A percentile compares a stretch with the other conserved stretches of the same genome.
These are phyloP conservation scores for Halocaridina rubra DNA, from an alignment of 2,888 invertebrate species.

Conservation along the genomic window DNA sequence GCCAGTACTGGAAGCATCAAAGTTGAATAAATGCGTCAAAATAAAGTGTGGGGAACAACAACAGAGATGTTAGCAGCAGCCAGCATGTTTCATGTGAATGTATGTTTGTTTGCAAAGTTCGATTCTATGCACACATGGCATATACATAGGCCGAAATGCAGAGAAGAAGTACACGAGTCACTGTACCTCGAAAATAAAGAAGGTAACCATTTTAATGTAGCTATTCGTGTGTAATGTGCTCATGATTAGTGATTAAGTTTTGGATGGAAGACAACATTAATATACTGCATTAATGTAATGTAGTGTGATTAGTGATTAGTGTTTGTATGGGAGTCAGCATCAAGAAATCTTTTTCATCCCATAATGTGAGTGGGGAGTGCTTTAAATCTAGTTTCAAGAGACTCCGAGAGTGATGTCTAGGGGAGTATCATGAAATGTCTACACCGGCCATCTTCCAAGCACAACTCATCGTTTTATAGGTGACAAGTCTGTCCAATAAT, in stretches of 20 bases:
- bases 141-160: constrained; percentile 1
- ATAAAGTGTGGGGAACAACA: constrained; percentile 19
- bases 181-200: neutral
- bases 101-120: constrained; percentile 4
- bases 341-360: constrained; percentile 11
- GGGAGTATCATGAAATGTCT: too few relatives aligned
- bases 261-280: constrained; percentile 17
- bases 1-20: too few relatives aligned
- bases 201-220: constrained; percentile 3
- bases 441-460: too few relatives aligned
- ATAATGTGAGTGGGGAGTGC: neutral
- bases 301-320: neutral
- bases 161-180: neutral
- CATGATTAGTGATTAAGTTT: neutral
- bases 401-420: neutral
- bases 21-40: neutral
- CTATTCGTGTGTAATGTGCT: too few relatives aligned
- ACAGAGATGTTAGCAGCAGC: neutral
- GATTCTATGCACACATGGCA: neutral
- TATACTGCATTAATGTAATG: constrained; percentile 6
- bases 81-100: constrained; percentile 1
- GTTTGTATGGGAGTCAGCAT: constrained; percentile 1
- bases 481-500: too few relatives aligned
- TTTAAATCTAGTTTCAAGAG: neutral
- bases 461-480: too few relatives aligned